Evolutionary conservation across 2,888 invertebrate genomes (phyloP).

Genomic region (Thymelicus acteon): DNA sequence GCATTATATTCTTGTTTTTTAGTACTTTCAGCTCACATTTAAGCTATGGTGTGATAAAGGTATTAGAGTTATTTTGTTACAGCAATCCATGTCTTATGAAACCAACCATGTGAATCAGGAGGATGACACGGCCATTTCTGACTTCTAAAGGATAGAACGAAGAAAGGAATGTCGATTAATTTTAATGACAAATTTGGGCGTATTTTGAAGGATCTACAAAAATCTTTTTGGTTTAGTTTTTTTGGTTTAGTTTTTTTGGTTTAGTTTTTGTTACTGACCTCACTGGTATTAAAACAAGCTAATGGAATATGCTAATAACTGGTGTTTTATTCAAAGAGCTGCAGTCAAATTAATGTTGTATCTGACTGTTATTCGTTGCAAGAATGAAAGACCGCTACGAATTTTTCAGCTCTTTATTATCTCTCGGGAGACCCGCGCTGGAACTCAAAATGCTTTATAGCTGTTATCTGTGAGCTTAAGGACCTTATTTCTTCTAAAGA

Average conservation of each 20-base stretch:
- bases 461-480: slow-evolving; percentile 32
- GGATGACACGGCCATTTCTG: too few species aligned
- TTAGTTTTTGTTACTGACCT: neutral
- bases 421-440: slow-evolving; percentile 28
- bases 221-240: too few species aligned
- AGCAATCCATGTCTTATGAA: too few species aligned
- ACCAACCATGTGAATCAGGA: too few species aligned
- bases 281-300: neutral
- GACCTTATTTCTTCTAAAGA: slow-evolving; percentile 27
- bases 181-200: too few species aligned
- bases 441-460: slow-evolving; percentile 35
- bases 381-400: slow-evolving; percentile 18
- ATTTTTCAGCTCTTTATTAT: slow-evolving; percentile 35
- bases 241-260: too few species aligned
- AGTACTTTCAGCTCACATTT: too few species aligned
- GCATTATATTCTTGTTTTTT: neutral
- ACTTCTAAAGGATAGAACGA: too few species aligned
- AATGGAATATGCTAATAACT: neutral
- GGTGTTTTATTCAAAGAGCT: slow-evolving; percentile 6
- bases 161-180: too few species aligned
- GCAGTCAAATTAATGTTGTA: slow-evolving; percentile 19
- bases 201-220: too few species aligned
- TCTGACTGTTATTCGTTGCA: slow-evolving; percentile 21
- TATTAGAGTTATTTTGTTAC: too few species aligned
- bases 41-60: too few species aligned